phyloP scores from a whole-genome alignment of 2,797 vertebrate species.

The Gallinago stenura region DNA sequence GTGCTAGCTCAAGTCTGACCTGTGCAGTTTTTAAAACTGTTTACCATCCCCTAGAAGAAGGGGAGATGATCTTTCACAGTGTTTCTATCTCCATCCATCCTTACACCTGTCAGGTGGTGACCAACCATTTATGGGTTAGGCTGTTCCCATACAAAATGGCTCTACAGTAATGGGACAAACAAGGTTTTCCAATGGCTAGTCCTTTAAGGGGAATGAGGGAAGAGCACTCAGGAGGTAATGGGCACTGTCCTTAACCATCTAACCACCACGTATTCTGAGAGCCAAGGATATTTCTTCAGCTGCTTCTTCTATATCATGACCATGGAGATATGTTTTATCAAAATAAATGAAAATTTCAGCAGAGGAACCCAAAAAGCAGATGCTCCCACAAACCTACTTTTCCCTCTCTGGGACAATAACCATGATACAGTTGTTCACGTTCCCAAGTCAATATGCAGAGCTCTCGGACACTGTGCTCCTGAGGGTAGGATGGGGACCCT shows the following conservation, averaged over 20 bases:
- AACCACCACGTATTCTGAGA: not conserved
- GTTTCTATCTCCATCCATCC: not conserved
- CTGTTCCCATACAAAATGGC: not conserved
- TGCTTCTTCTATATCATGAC: not conserved
- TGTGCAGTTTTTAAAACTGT: not conserved
- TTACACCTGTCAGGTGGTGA: not conserved
- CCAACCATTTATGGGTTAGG: not conserved
- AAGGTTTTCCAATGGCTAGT: not conserved
- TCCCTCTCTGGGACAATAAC: not conserved
- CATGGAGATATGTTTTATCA: not conserved
- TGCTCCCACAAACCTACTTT: not conserved
- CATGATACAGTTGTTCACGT: accelerated
- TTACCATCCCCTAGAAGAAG: not conserved
- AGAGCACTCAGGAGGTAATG: not conserved
- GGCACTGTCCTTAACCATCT: not conserved
- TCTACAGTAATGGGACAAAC: not conserved
- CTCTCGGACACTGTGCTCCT: accelerated
- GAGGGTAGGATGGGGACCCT: not conserved
- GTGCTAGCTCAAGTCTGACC: not conserved
- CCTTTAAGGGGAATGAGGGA: not conserved
- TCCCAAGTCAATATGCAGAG: not conserved
- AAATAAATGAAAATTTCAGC: not conserved
- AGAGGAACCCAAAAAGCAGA: not conserved
- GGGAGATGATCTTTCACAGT: not conserved
- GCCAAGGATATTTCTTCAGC: not conserved